Conservation (phyloP, 2,888 invertebrate genomes). For the Chrysotoxum bicinctum region DNA sequence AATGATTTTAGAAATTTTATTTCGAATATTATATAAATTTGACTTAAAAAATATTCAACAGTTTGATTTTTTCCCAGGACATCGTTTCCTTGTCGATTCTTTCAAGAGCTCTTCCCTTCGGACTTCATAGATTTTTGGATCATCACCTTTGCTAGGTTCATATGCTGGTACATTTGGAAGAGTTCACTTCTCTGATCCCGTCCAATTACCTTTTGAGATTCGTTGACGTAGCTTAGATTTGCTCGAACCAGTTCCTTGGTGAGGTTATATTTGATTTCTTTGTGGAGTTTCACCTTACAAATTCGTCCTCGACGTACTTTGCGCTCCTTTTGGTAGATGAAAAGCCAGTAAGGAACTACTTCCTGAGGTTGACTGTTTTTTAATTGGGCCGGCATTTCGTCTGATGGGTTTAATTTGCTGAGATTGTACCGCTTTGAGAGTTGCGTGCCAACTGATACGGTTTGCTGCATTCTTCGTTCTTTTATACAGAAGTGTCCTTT, state of each 20-base stretch:
- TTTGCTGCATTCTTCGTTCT: too few species aligned
- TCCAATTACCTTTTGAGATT: not conserved
- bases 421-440: too few species aligned
- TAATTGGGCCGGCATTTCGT: not conserved
- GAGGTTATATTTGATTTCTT: not conserved
- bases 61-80: not conserved
- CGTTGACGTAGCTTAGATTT: not conserved
- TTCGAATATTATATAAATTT: not conserved
- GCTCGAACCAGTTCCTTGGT: not conserved
- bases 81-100: too few species aligned
- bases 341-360: not conserved
- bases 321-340: not conserved
- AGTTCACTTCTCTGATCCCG: not conserved
- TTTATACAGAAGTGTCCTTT: too few species aligned
- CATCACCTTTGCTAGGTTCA: not conserved
- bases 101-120: not conserved
- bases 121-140: not conserved
- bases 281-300: not conserved
- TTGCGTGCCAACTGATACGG: too few species aligned
- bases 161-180: not conserved
- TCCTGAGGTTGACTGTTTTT: not conserved
- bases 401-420: too few species aligned
- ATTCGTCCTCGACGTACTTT: not conserved
- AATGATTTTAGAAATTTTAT: not conserved
- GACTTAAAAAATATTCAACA: not conserved